Evolutionary conservation across 2,888 invertebrate genomes (phyloP).

Genomic region (Lamellibrachia columna): DNA sequence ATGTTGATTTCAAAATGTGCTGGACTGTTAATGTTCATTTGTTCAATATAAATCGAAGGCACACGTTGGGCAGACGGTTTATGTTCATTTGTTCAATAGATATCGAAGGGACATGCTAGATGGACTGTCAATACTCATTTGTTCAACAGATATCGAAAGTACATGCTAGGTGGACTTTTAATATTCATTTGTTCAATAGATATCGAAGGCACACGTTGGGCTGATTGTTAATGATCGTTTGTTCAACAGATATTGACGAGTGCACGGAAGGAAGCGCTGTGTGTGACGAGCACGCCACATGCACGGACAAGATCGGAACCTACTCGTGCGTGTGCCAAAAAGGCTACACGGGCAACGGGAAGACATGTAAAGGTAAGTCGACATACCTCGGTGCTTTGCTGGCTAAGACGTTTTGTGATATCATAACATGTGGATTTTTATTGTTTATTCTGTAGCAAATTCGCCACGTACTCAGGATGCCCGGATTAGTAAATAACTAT

Average conservation of each 20-base stretch:
- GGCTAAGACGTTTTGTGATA: not conserved
- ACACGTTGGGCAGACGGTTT: no score
- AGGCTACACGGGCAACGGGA: conserved; percentile 32
- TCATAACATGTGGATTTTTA: not conserved
- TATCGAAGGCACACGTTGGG: not conserved
- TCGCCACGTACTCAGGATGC: no score
- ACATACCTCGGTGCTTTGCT: not conserved
- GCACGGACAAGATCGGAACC: conserved; percentile 26
- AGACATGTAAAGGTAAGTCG: conserved; percentile 48
- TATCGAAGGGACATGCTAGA: no score
- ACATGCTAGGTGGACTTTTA: no score
- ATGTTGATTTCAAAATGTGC: no score
- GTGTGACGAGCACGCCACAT: conserved; percentile 27
- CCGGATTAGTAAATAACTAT: no score
- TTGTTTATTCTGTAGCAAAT: not conserved
- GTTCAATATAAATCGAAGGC: no score
- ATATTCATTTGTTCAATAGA: not conserved
- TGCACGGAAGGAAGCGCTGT: conserved; percentile 19
- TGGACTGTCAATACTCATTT: no score
- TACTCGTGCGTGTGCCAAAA: conserved; percentile 28
- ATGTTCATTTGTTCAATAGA: no score
- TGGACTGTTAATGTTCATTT: no score
- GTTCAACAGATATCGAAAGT: no score
- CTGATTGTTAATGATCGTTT: not conserved
- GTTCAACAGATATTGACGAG: conserved; percentile 30